Percentiles rank a stretch among this genome's conserved stretches.
These are phyloP conservation scores for Yponomeuta evonymella DNA, from an alignment of 2,888 invertebrate species.

Conservation along the genomic window DNA sequence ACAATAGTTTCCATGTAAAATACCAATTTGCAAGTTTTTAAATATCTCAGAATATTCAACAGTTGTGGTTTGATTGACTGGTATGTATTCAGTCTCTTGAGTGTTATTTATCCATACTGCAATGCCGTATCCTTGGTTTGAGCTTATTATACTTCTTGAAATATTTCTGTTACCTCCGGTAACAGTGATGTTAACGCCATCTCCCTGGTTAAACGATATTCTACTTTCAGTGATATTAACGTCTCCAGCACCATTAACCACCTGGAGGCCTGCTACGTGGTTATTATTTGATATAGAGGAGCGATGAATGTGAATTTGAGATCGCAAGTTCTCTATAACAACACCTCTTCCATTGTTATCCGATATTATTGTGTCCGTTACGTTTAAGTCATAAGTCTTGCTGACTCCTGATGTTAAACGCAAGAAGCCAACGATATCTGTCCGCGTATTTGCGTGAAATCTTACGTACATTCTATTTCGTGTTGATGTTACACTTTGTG, in stretches of 20 bases:
- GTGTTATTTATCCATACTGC: constrained; percentile 95
- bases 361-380: constrained; percentile 88
- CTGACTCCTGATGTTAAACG: constrained; percentile 85
- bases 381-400: constrained; percentile 90
- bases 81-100: constrained; percentile 83
- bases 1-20: constrained; percentile 96
- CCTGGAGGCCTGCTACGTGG: constrained; percentile 93
- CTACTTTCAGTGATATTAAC: constrained; percentile 94
- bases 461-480: constrained; percentile 87
- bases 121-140: constrained; percentile 92
- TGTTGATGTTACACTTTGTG: constrained; percentile 91
- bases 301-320: constrained; percentile 89
- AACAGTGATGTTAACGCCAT: constrained; percentile 96
- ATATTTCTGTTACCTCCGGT: constrained; percentile 96
- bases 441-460: constrained; percentile 84
- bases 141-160: constrained; percentile 88
- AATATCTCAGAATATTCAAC: constrained; percentile 91
- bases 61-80: constrained; percentile 89
- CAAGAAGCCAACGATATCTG: constrained; percentile 85
- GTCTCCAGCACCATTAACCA: constrained; percentile 94
- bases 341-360: constrained; percentile 97
- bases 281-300: constrained; percentile 90
- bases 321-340: constrained; percentile 92
- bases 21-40: constrained; percentile 90
- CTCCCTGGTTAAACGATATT: constrained; percentile 93